These are phyloP conservation scores for Karalla daura DNA, from an alignment of 2,797 vertebrate genomes.

Conservation along the genomic window DNA sequence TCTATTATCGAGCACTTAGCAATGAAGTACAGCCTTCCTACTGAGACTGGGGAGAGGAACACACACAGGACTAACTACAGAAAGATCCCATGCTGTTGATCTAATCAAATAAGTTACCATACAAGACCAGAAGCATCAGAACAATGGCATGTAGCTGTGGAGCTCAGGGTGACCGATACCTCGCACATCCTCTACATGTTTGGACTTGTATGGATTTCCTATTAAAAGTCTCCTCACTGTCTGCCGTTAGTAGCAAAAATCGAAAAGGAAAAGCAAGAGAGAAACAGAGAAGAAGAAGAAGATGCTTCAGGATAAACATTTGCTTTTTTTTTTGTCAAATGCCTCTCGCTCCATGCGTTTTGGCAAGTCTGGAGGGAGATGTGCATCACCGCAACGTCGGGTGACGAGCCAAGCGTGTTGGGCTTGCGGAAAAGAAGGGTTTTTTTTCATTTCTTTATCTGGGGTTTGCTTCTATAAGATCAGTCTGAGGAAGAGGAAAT, in stretches of 20 bases:
- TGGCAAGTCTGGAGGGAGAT: conserved; percentile 85
- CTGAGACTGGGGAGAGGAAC: conserved; percentile 80
- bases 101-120: conserved; percentile 80
- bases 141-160: conserved; percentile 80
- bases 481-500: conserved; percentile 74
- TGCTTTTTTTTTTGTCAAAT: conserved; percentile 54
- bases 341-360: conserved; percentile 70
- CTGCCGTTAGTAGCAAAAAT: conserved; percentile 39
- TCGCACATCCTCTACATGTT: conserved; percentile 69
- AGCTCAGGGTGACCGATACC: conserved; percentile 65
- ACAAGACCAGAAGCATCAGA: conserved; percentile 85
- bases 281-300: conserved; percentile 51
- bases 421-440: conserved; percentile 57
- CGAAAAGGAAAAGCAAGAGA: conserved; percentile 28
- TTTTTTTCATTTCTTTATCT: conserved; percentile 53
- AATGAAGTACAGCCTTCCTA: conserved; percentile 88
- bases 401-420: conserved; percentile 56
- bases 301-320: conserved; percentile 50
- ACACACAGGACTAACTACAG: conserved; percentile 85
- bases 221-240: conserved; percentile 50
- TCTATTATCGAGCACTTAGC: conserved; percentile 87
- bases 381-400: conserved; percentile 79
- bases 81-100: conserved; percentile 86
- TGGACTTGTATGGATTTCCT: conserved; percentile 76
- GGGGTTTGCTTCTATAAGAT: conserved; percentile 64